Evolutionary conservation across 2,888 invertebrate species (phyloP), one percentile per base, ranked within the genome.

Genomic region (Cyclophora albipunctata): DNA sequence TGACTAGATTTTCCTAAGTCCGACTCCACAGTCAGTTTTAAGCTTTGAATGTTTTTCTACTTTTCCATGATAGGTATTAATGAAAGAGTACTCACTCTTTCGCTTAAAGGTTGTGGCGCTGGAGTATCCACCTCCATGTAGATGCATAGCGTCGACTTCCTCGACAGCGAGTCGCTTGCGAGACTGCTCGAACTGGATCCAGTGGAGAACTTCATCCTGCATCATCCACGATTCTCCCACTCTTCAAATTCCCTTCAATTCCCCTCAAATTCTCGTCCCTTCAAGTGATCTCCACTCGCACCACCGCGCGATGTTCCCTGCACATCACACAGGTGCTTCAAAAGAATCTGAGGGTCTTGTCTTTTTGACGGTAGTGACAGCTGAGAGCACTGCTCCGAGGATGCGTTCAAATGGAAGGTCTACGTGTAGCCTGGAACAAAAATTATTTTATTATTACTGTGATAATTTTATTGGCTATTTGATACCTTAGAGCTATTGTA

Each of bases 101-200:
- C 90, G 69, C 86, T 81, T 37, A 20, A 20, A 64, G 76, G 77
- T 49, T 71, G 75, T 48, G 79, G 81, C 59, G 84, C 71, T 34
- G 82, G 74, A 7, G 77, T 66, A 66, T 90, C 90, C 69, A 89
- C 83, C 67, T 91, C 90, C 54, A 91, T 90, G 66, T 91, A 91
- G 63, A 92, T 91, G 65, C 92, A 93, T 55, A 93, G 85, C 55
- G 91, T 91, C 45, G 92, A 91, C 66, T 92, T 91, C 69, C 92
- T 92, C 63, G 91, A 91, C 71, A 89, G 81, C 67, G 90, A 91
- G 69, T 93, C 93, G 71, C 90, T 91, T 73, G 91, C 90, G 69
- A 92, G 90, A 77, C 91, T 92, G 78, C 92, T 92, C 59, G 91
- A 91, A 67, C 92, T 90, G 60, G 91, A 91, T 43, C 92, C 90